These are phyloP conservation scores for Saguinus imperator DNA, from an alignment of 2,113 vertebrate species.

Conservation along the genomic window DNA sequence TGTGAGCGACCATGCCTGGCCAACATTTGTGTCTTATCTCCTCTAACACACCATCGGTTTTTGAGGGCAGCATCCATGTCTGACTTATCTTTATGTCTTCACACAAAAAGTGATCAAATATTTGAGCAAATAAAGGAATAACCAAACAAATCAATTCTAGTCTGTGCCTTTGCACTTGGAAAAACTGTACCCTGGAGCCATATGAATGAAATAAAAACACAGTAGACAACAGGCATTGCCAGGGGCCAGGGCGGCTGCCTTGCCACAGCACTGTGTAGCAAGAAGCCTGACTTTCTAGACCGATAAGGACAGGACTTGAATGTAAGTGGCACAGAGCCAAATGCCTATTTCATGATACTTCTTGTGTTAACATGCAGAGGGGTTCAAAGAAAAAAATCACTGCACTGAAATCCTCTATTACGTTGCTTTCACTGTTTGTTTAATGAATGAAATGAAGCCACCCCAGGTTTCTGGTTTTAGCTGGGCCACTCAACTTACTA, in stretches of 20 bases:
- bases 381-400: background rate
- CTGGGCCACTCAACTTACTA: background rate
- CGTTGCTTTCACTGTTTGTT: background rate
- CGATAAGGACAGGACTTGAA: background rate
- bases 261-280: background rate
- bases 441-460: background rate
- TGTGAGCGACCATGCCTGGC: too few species aligned
- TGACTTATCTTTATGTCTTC: background rate
- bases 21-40: background rate
- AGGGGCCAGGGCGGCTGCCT: background rate
- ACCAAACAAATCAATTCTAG: conserved; percentile 2
- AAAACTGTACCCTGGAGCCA: background rate
- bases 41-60: background rate
- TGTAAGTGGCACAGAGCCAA: background rate
- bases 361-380: background rate
- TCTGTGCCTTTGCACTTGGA: background rate
- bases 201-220: background rate
- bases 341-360: background rate
- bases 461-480: background rate
- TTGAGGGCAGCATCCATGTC: background rate
- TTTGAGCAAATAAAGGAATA: background rate
- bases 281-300: background rate
- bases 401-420: background rate
- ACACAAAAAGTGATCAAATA: background rate
- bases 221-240: background rate